Base-by-base conservation (phyloP, 2,797 vertebrate genomes). In the Anas bernieri region DNA sequence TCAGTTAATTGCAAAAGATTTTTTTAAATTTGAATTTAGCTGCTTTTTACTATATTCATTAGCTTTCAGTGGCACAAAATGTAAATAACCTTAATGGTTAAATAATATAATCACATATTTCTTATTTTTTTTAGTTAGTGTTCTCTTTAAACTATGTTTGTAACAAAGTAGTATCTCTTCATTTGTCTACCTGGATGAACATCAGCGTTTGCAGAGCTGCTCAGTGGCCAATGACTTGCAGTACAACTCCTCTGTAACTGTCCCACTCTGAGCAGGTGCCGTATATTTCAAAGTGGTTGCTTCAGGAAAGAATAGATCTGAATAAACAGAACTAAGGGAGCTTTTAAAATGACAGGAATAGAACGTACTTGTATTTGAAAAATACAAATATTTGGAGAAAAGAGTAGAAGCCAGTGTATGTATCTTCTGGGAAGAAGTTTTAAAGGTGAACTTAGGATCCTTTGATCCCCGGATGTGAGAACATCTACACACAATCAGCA, bases 1-100 rank as follows among this genome's bases (percentile, higher is more conserved):
- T 23, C 78, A 92, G 81, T 78, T 97, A 95, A 96, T 92, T 97
- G 78, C 55, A 52, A 39, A 84, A 92, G 52, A 74, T 68, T 81
- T 43, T 39, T 28, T 50, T 45, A 46, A 41, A 55, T 59, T 87
- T 91, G 23, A 91, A 2, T 94, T 85, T 94, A 74, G 68, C 83
- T 88, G 55, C 88, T 96, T 92, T 69, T 95, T 83, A 46, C 45
- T 86, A 61, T 46, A 30, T 84, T 78, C 28, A 33, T 33, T 94
- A 78, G 52, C 77, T 91, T 95, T 96, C 83, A 88, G 50, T 73
- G 70, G 33, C 54, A 46, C 56, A 92, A 81, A 82, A 91, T 86
- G 84, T 86, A 95, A 94, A 90, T 88, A 73, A 88, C 35, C 16
- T 23, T 85, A 55, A 63, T 56, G 63, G 52, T 37, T 83, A 54